Percentiles rank a stretch among this genome's conserved stretches.
Conservation (phyloP, 2,888 invertebrate genomes). For the Eubasilissa splendida region DNA sequence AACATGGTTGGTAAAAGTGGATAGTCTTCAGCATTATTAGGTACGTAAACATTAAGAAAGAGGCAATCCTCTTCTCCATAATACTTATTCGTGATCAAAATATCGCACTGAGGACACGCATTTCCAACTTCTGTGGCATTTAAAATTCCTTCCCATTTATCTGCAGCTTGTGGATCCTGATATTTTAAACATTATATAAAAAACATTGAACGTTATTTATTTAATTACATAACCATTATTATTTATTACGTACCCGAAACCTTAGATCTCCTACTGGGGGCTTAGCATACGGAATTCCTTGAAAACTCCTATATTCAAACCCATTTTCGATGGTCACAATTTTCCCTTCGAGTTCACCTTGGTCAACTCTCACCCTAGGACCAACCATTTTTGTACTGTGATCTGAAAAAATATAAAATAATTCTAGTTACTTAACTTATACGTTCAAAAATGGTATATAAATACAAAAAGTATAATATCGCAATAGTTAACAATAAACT, state of each 20-base stretch:
- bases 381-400: not conserved
- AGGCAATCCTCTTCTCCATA: slow-evolving; percentile 49
- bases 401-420: no score
- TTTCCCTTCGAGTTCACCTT: slow-evolving; percentile 33
- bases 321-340: slow-evolving; percentile 14
- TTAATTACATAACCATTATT: not conserved
- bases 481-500: no score
- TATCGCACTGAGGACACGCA: slow-evolving; percentile 35
- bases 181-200: not conserved
- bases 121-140: slow-evolving; percentile 26
- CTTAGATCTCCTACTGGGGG: slow-evolving; percentile 40
- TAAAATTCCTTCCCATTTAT: slow-evolving; percentile 10
- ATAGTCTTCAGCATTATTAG: not conserved
- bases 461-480: no score
- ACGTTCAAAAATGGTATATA: no score
- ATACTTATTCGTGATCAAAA: slow-evolving; percentile 4
- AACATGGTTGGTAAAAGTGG: slow-evolving; percentile 45
- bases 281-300: slow-evolving; percentile 42
- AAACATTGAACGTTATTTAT: not conserved
- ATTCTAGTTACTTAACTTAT: no score
- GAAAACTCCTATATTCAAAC: slow-evolving; percentile 32
- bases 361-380: not conserved
- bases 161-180: slow-evolving; percentile 4
- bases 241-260: slow-evolving; percentile 19
- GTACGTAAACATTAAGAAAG: slow-evolving; percentile 50